Evolutionary conservation across 2,888 invertebrate genomes (phyloP).

Genomic region (Rotaria magnacalcarata): DNA sequence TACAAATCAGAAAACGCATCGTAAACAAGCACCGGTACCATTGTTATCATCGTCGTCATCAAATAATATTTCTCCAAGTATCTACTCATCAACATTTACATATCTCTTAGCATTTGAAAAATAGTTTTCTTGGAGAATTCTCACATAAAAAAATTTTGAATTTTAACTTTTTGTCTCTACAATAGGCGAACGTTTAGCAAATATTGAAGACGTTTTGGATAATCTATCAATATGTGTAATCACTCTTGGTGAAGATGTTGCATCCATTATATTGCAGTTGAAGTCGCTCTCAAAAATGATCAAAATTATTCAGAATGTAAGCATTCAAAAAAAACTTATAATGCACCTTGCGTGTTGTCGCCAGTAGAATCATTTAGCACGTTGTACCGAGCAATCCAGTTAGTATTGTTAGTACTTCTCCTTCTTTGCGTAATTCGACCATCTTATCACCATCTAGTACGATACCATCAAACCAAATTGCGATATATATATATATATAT

Average conservation of each 20-base stretch:
- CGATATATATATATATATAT: neutral
- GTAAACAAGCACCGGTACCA: too few species aligned
- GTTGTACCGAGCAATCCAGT: neutral
- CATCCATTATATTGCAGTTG: neutral
- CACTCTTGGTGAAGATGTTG: neutral
- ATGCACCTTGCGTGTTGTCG: too few species aligned
- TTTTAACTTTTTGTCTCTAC: neutral
- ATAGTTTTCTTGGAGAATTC: too few species aligned
- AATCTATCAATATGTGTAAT: neutral
- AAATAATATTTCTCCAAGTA: too few species aligned
- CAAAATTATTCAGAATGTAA: neutral
- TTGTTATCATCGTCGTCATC: too few species aligned
- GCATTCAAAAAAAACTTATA: neutral
- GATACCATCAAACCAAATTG: neutral
- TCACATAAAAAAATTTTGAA: too few species aligned
- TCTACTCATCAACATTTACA: too few species aligned
- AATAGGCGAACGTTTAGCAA: neutral
- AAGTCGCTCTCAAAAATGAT: neutral
- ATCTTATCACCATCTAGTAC: neutral
- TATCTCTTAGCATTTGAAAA: too few species aligned
- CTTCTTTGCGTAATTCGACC: neutral
- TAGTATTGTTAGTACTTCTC: neutral
- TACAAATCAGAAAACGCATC: too few species aligned
- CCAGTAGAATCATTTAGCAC: neutral
- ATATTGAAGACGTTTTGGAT: neutral